These are phyloP conservation scores for Eupithecia insigniata DNA, from an alignment of 2,888 invertebrate genomes.

Conservation along the genomic window DNA sequence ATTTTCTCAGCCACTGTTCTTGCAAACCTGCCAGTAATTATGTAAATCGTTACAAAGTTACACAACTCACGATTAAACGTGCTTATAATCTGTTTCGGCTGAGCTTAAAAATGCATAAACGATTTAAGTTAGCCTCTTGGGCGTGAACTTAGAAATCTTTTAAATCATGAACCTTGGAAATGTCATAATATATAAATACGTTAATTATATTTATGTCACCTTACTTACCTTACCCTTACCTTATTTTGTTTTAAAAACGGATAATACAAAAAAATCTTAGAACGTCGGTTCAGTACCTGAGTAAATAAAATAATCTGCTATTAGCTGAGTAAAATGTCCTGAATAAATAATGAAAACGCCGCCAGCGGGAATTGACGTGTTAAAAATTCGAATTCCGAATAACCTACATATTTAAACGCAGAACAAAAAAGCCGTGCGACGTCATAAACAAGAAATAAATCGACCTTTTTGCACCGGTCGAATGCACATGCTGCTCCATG, in stretches of 20 bases:
- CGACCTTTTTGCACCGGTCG: conserved; percentile 12
- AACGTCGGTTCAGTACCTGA: background rate
- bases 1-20: conserved; percentile 20
- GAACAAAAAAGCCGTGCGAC: conserved; percentile 9
- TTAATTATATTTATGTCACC: too few species aligned
- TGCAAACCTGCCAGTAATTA: conserved; percentile 54
- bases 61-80: conserved; percentile 62
- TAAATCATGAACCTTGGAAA: conserved; percentile 8
- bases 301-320: background rate
- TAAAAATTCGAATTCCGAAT: conserved; percentile 1
- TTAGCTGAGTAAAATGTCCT: background rate
- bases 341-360: background rate
- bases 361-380: background rate
- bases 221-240: too few species aligned
- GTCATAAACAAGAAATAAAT: conserved; percentile 13
- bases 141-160: conserved; percentile 36
- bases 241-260: background rate
- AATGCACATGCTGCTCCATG: conserved; percentile 11
- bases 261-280: background rate
- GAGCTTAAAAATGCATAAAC: conserved; percentile 44
- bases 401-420: conserved; percentile 5
- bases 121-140: conserved; percentile 41
- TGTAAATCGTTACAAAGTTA: conserved; percentile 55
- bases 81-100: conserved; percentile 56
- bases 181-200: too few species aligned